These are phyloP conservation scores for Falco concolor DNA, from an alignment of 2,797 vertebrate genomes.

Conservation along the genomic window DNA sequence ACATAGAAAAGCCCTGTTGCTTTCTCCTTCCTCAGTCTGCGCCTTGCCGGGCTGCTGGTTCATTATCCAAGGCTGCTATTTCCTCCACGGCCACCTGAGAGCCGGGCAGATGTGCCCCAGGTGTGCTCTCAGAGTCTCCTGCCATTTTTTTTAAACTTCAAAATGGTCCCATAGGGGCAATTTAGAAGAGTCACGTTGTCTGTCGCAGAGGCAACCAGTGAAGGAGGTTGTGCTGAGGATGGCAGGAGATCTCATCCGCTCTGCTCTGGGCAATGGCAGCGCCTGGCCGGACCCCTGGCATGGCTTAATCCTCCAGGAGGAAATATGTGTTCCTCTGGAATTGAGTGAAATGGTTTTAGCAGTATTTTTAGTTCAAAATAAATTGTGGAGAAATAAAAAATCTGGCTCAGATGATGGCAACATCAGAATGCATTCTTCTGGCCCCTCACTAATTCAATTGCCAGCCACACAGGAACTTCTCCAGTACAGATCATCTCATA, in stretches of 20 bases:
- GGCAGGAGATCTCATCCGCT: neutral
- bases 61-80: neutral
- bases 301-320: neutral
- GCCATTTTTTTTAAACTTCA: neutral
- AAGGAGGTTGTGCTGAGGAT: neutral
- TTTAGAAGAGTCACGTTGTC: accelerated
- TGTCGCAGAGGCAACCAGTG: neutral
- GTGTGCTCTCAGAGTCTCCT: neutral
- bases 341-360: neutral
- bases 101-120: neutral
- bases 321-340: neutral
- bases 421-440: neutral
- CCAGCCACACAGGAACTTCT: neutral
- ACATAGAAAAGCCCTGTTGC: neutral
- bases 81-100: accelerated
- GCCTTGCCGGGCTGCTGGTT: neutral
- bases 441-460: neutral
- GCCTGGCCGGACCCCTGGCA: neutral
- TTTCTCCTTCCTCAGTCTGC: neutral
- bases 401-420: neutral
- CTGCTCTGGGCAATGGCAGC: neutral
- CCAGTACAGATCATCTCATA: neutral
- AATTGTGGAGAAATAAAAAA: neutral
- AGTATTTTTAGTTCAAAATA: neutral
- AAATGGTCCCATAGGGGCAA: accelerated